Conservation (phyloP, 2,888 invertebrate species). For the Brachynemurus nebulosus region DNA sequence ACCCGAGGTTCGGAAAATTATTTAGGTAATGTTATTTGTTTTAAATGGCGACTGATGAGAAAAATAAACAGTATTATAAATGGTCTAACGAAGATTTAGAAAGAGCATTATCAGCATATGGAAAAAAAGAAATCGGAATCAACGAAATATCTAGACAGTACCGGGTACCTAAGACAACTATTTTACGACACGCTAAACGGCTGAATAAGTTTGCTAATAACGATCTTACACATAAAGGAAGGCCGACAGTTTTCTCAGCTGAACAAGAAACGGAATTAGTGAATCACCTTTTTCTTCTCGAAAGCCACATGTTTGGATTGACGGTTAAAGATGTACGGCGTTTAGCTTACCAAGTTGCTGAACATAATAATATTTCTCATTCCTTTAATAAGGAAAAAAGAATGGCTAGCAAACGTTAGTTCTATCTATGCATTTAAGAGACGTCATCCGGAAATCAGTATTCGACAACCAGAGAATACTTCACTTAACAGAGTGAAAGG, state of each 20-base stretch:
- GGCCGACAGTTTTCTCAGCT: conserved; percentile 9
- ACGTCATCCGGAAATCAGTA: conserved; percentile 13
- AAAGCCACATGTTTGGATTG: conserved; percentile 14
- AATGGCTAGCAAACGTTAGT: conserved; percentile 13
- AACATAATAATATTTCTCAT: conserved; percentile 9
- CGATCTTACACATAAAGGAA: conserved; percentile 10
- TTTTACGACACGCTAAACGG: conserved; percentile 12
- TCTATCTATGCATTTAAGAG: conserved; percentile 13
- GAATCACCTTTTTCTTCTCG: conserved; percentile 14
- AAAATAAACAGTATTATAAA: conserved; percentile 10
- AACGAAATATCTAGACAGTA: conserved; percentile 14
- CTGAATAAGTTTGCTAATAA: conserved; percentile 16
- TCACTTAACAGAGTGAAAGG: conserved; percentile 14
- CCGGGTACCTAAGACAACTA: conserved; percentile 15
- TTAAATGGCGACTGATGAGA: not conserved
- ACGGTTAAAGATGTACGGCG: conserved; percentile 12
- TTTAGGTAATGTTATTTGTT: not conserved
- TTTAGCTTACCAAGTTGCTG: conserved; percentile 14
- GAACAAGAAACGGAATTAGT: conserved; percentile 15
- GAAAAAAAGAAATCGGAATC: conserved; percentile 11
- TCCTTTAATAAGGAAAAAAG: conserved; percentile 11
- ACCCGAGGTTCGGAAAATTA: not conserved
- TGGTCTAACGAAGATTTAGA: conserved; percentile 13
- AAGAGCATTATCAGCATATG: conserved; percentile 10
- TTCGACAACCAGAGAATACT: conserved; percentile 17